phyloP scores from a whole-genome alignment of 1,140 invertebrate genomes.

The Drosophila sp. region DNA sequence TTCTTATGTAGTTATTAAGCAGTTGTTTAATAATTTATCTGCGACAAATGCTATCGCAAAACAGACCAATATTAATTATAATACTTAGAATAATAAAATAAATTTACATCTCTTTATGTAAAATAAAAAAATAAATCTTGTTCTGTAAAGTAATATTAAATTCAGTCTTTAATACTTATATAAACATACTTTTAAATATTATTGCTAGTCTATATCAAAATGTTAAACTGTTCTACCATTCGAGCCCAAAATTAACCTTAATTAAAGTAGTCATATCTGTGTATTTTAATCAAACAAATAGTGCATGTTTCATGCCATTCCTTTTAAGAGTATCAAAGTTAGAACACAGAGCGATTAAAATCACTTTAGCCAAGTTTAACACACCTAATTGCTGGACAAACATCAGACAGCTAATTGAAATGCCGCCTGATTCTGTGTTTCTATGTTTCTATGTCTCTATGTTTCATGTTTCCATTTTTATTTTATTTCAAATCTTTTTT shows the following conservation, averaged over 20 bases:
- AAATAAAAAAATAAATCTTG: too few relatives aligned
- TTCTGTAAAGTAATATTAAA: too few relatives aligned
- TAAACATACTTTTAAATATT: too few relatives aligned
- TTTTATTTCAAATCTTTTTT: conserved; percentile 18
- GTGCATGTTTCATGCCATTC: conserved; percentile 32
- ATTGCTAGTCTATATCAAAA: not conserved
- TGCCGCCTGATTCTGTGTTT: conserved; percentile 46
- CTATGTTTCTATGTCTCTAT: conserved; percentile 1
- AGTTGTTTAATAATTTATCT: not conserved
- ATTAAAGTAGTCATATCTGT: conserved; percentile 76
- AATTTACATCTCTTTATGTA: too few relatives aligned
- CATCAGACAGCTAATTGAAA: conserved; percentile 75
- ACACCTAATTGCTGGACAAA: conserved; percentile 78
- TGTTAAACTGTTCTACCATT: not conserved
- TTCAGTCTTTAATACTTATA: too few relatives aligned
- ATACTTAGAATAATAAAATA: too few relatives aligned
- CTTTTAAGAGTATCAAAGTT: conserved; percentile 60
- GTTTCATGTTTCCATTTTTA: conserved; percentile 2
- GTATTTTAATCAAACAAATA: conserved; percentile 62
- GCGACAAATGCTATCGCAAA: too few relatives aligned
- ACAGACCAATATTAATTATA: too few relatives aligned
- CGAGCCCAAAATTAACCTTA: conserved; percentile 65
- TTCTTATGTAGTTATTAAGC: too few relatives aligned
- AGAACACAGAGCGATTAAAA: conserved; percentile 72
- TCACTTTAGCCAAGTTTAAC: conserved; percentile 67